Percentiles rank a stretch among this genome's conserved stretches.
Conservation (phyloP, 2,888 invertebrate genomes). For the Harmothoe impar region DNA sequence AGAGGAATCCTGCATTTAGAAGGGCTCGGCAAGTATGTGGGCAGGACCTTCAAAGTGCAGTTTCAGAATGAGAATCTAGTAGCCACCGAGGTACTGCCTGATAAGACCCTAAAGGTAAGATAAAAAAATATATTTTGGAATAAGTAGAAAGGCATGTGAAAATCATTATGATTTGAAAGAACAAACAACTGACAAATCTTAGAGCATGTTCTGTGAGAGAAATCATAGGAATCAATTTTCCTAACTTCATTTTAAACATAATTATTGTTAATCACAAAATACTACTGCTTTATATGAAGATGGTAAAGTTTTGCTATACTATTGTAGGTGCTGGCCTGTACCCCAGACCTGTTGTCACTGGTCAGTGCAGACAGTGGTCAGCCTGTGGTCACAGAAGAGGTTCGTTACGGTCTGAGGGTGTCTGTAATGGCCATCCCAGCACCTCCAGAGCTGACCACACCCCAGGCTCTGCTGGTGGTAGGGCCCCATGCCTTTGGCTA, state of each 20-base stretch:
- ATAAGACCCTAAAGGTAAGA: conserved; percentile 32
- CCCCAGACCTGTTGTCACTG: conserved; percentile 79
- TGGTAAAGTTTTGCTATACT: too few relatives aligned
- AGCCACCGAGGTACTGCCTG: conserved; percentile 62
- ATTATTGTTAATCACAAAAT: too few relatives aligned
- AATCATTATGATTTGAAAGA: too few relatives aligned
- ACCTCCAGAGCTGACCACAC: conserved; percentile 34
- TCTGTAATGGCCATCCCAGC: conserved; percentile 75
- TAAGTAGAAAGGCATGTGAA: too few relatives aligned
- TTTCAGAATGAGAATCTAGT: conserved; percentile 82
- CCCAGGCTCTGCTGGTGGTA: not conserved
- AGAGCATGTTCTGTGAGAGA: too few relatives aligned
- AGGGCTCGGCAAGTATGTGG: conserved; percentile 69
- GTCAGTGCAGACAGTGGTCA: conserved; percentile 78
- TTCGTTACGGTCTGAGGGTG: conserved; percentile 78
- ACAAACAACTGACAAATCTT: too few relatives aligned
- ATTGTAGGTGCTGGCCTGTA: conserved; percentile 72
- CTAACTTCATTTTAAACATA: too few relatives aligned
- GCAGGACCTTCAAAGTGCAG: conserved; percentile 72
- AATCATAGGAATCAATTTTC: too few relatives aligned
- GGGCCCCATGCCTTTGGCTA: conserved; percentile 62
- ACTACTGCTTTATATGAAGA: too few relatives aligned
- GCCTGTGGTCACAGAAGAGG: conserved; percentile 78
- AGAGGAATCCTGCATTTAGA: conserved; percentile 73
- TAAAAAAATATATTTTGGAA: too few relatives aligned